Evolutionary conservation across 2,888 invertebrate genomes (phyloP), one percentile per base, ranked within the genome.

Genomic region (Perdita meconis): DNA sequence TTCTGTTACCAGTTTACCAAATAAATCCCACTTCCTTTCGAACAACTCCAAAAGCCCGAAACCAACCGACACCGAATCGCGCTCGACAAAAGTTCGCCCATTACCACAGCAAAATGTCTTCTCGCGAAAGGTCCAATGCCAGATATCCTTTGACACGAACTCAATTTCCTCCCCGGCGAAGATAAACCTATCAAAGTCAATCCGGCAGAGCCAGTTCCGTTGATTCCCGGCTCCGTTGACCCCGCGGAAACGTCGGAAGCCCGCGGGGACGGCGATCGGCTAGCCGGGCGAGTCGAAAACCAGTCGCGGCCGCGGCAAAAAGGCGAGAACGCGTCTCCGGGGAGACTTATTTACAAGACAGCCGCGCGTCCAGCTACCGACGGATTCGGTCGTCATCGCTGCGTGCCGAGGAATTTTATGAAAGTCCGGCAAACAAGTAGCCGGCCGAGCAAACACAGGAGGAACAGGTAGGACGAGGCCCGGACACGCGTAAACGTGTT

Each of bases 401-500:
- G 24, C 64, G 40, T 22, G 55, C 19, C 24, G 61, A 19, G 42
- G 65, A 61, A 65, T 71, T 65, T 71, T 44, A 55, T 40, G 53
- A 66, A 75, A 61, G 68, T 16, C 56, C 44, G 42, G 47, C 77
- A 55, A 56, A 65, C 55, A 56, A 68, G 73, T 50, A 40, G 73
- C 61, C 56, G 13, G 55, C 5, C 61, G 40, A 42, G 61, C 68
- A 73, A 63, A 64, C 60, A 64, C 53, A 65, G 40, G 1, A 1
- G 34, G 47, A 75, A 73, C 75, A 75, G 75, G 75, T 68, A 75
- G 81, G 53, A 34, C 30, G 66, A 26, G 59, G n/a, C n/a, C n/a
- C 26, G 68, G 60, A 89, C 88, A 87, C 82, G 85, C 83, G 80
- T 80, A 80, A 88, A 75, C 81, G 83, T 84, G 88, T 87, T 86